A percentile compares a stretch with the other conserved stretches of the same genome.
phyloP scores from a whole-genome alignment of 2,888 invertebrate species.

The Agrochola lota region DNA sequence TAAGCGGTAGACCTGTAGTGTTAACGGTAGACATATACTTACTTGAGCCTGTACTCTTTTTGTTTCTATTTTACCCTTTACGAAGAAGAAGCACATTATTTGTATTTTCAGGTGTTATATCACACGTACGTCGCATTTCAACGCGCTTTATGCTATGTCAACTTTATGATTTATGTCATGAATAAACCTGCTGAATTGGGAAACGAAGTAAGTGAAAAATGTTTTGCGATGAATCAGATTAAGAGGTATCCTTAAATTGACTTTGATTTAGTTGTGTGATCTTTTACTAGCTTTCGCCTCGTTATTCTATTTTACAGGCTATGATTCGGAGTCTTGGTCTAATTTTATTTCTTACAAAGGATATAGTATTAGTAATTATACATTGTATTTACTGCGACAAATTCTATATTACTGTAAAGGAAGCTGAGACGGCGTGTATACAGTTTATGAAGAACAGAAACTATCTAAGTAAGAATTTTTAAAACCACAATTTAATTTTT shows the following conservation, averaged over 20 bases:
- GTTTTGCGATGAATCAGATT: background rate
- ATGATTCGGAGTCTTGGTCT: background rate
- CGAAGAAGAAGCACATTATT: background rate
- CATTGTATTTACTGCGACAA: slow-evolving; percentile 27
- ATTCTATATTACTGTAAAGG: slow-evolving; percentile 21
- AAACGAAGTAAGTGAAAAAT: background rate
- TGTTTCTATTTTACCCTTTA: background rate
- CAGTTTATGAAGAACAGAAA: slow-evolving; percentile 5
- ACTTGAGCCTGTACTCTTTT: background rate
- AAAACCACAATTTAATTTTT: background rate
- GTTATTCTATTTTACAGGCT: slow-evolving; percentile 14
- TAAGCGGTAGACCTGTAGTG: too few relatives aligned
- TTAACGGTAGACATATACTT: too few relatives aligned
- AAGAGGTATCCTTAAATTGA: background rate
- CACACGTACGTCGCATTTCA: slow-evolving; percentile 20
- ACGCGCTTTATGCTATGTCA: slow-evolving; percentile 31
- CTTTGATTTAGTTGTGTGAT: background rate
- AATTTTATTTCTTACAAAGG: slow-evolving; percentile 12
- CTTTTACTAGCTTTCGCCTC: background rate
- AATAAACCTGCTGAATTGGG: background rate
- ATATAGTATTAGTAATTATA: slow-evolving; percentile 17
- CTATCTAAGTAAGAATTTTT: slow-evolving; percentile 1
- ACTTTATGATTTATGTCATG: background rate
- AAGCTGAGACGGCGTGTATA: slow-evolving; percentile 16
- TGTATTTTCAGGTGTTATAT: slow-evolving; percentile 18